Evolutionary conservation across 1,140 invertebrate genomes (phyloP).

Genomic region (Caenorhabditis briggsae): DNA sequence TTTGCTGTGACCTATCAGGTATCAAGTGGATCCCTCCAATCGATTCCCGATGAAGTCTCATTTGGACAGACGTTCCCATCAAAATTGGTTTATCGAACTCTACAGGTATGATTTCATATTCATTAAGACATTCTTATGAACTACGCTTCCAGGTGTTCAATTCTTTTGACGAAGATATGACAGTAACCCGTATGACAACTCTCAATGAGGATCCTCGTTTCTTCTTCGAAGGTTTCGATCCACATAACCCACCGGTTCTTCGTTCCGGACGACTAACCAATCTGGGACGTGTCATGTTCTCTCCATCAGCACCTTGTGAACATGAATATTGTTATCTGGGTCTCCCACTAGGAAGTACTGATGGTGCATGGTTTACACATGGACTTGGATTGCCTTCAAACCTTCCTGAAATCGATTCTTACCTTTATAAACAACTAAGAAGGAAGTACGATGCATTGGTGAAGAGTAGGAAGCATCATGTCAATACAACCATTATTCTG

Average conservation of each 20-base stretch:
- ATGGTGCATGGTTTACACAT: slow-evolving; percentile 84
- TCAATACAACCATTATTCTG: slow-evolving; percentile 84
- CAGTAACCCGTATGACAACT: slow-evolving; percentile 66
- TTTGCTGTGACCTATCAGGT: slow-evolving; percentile 69
- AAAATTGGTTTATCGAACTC: slow-evolving; percentile 81
- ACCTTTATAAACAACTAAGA: slow-evolving; percentile 79
- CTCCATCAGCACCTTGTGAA: slow-evolving; percentile 83
- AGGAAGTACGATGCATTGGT: slow-evolving; percentile 78
- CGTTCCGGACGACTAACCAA: slow-evolving; percentile 63
- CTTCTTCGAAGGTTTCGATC: slow-evolving; percentile 67
- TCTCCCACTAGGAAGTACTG: slow-evolving; percentile 80
- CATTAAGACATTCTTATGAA: background rate
- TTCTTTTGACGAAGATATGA: slow-evolving; percentile 71
- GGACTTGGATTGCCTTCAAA: slow-evolving; percentile 83
- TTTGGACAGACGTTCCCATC: slow-evolving; percentile 88
- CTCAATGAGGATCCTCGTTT: slow-evolving; percentile 71
- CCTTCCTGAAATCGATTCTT: slow-evolving; percentile 80
- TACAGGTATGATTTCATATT: slow-evolving; percentile 78
- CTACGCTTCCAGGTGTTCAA: slow-evolving; percentile 70
- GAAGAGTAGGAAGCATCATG: slow-evolving; percentile 77
- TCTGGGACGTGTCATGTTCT: slow-evolving; percentile 82
- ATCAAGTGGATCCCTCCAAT: slow-evolving; percentile 84
- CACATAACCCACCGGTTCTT: slow-evolving; percentile 49
- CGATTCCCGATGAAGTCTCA: slow-evolving; percentile 85
- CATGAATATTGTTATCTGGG: slow-evolving; percentile 85